phyloP scores from a whole-genome alignment of 2,888 invertebrate genomes.

The Autographa gamma region DNA sequence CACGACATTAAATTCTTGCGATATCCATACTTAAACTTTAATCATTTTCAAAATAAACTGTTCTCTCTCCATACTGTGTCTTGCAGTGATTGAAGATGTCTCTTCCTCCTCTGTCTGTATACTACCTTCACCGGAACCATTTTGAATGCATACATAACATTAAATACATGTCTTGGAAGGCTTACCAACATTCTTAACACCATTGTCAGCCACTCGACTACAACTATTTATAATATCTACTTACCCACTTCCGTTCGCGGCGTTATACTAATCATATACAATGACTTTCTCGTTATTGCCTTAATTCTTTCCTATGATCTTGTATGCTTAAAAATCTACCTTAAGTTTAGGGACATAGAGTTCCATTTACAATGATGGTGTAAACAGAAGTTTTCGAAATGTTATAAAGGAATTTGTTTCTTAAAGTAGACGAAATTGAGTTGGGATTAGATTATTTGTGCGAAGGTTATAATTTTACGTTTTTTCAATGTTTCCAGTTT shows the following conservation, averaged over 20 bases:
- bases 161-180: not conserved
- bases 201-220: constrained; percentile 70
- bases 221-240: constrained; percentile 64
- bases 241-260: constrained; percentile 78
- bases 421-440: accelerated
- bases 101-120: too few species aligned
- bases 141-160: not conserved
- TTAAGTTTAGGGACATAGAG: accelerated
- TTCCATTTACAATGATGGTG: constrained; percentile 24
- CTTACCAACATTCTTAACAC: constrained; percentile 69
- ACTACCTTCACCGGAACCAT: constrained; percentile 8
- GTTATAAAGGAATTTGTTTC: constrained; percentile 5
- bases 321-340: constrained; percentile 7
- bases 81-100: too few species aligned
- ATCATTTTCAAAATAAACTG: too few species aligned
- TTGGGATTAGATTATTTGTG: constrained; percentile 11
- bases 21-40: too few species aligned
- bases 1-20: too few species aligned
- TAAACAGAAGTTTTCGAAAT: not conserved
- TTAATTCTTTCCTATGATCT: constrained; percentile 63
- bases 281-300: constrained; percentile 70
- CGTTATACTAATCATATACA: constrained; percentile 76
- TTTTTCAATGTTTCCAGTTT: constrained; percentile 62
- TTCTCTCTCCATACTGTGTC: too few species aligned
- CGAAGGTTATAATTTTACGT: constrained; percentile 54